Evolutionary conservation across 64 coral and sea anemone species (phyloP).

Genomic region (Dendronephthya gigantea): DNA sequence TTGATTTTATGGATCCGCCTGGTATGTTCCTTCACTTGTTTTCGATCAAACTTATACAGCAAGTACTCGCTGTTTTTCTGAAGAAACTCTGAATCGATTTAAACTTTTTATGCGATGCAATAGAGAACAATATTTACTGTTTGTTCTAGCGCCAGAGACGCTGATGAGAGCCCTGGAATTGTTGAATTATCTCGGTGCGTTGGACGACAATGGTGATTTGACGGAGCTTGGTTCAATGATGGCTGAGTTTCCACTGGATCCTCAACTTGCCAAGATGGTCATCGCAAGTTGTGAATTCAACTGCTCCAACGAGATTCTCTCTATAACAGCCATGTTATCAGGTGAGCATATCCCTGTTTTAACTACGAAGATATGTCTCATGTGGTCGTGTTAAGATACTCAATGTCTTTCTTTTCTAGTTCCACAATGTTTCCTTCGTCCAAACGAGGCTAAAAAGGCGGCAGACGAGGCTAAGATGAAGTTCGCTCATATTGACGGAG

Average conservation of each 20-base stretch:
- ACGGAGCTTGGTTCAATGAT: constrained; percentile 89
- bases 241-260: constrained; percentile 91
- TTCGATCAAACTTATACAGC: neutral
- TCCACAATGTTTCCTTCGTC: constrained; percentile 87
- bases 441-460: constrained; percentile 93
- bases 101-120: no score
- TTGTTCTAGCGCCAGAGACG: constrained; percentile 69
- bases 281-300: constrained; percentile 93
- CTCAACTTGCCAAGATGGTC: constrained; percentile 94
- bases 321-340: constrained; percentile 91
- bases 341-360: constrained; percentile 26
- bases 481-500: constrained; percentile 99
- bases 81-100: no score
- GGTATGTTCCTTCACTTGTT: constrained; percentile 22
- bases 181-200: constrained; percentile 87
- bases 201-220: constrained; percentile 91
- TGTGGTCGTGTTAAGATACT: neutral
- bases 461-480: constrained; percentile 99
- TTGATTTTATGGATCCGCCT: constrained; percentile 99
- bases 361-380: neutral
- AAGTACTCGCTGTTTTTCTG: no score
- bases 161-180: constrained; percentile 92
- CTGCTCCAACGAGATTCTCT: constrained; percentile 95
- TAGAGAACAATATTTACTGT: neutral
- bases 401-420: constrained; percentile 26